These are phyloP conservation scores for Sardinella longiceps DNA, from an alignment of 2,797 vertebrate species.

Conservation along the genomic window DNA sequence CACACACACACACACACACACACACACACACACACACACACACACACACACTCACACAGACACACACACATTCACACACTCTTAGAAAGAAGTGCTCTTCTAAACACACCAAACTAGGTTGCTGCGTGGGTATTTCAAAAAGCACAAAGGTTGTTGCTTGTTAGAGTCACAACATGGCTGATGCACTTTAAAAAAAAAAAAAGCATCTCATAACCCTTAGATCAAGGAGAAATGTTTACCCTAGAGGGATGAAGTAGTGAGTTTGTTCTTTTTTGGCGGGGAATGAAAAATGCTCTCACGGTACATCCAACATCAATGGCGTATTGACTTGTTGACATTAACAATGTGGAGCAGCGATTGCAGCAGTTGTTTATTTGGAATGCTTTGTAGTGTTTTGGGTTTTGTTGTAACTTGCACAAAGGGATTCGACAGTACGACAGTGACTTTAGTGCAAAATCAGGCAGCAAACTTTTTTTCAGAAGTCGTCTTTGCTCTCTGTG, in stretches of 20 bases:
- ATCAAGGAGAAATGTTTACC: not conserved
- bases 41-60: not conserved
- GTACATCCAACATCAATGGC: not conserved
- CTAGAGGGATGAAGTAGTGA: not conserved
- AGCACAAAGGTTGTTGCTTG: not conserved
- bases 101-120: constrained; percentile 4
- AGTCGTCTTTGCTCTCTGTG: not conserved
- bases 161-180: not conserved
- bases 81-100: not conserved
- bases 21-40: constrained; percentile 12
- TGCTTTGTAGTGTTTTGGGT: not conserved
- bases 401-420: not conserved
- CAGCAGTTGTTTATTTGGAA: not conserved
- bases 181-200: not conserved
- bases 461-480: not conserved
- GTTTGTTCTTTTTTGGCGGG: not conserved
- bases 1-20: constrained; percentile 22
- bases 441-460: not conserved
- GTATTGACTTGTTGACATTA: not conserved
- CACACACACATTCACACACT: not conserved
- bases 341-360: not conserved
- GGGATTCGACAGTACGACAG: not conserved
- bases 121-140: not conserved
- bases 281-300: not conserved
- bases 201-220: not conserved